These are phyloP conservation scores for Corythoichthys haematopterus DNA, from an alignment of 2,113 vertebrate genomes.

Conservation along the genomic window DNA sequence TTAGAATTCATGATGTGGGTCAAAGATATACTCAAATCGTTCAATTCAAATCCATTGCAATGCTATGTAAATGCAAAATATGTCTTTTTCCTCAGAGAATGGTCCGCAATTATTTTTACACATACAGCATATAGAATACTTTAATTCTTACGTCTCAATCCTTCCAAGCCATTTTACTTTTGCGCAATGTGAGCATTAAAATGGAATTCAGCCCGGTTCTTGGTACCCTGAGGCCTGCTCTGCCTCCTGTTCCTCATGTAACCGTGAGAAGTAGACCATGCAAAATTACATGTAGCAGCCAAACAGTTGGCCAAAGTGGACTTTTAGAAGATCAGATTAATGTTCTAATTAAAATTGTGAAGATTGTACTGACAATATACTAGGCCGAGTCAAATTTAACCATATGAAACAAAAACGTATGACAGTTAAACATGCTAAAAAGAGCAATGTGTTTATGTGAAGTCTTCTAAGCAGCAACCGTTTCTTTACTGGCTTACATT, in stretches of 20 bases:
- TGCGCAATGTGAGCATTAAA: conserved; percentile 52
- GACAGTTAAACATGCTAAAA: not conserved
- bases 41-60: too few relatives aligned
- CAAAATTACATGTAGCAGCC: conserved; percentile 22
- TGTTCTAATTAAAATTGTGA: not conserved
- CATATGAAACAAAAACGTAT: not conserved
- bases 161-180: conserved; percentile 39
- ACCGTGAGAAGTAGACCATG: conserved; percentile 49
- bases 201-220: conserved; percentile 62
- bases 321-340: conserved; percentile 1
- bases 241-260: conserved; percentile 61
- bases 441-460: not conserved
- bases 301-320: conserved; percentile 20
- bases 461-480: not conserved
- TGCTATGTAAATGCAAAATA: not conserved
- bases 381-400: not conserved
- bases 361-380: not conserved
- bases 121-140: not conserved
- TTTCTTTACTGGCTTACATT: not conserved
- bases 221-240: conserved; percentile 51
- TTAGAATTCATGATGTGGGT: too few relatives aligned
- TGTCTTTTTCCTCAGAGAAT: not conserved
- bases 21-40: too few relatives aligned
- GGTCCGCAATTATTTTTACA: not conserved
- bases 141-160: conserved; percentile 17